Conservation (phyloP, 2,797 vertebrate species). For the Intellagama lesueurii region DNA sequence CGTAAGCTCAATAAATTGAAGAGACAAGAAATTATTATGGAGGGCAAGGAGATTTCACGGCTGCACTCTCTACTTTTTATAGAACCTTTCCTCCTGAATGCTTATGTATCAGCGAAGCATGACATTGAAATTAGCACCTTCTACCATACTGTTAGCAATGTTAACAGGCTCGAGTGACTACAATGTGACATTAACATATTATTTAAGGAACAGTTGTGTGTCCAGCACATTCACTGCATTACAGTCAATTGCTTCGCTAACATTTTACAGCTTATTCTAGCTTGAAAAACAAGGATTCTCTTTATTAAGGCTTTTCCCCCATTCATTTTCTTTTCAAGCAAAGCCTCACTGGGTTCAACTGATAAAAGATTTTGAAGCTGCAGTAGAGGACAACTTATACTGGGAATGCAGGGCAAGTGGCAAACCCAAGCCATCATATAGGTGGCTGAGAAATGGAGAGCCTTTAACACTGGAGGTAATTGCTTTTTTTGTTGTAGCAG, state of each 20-base stretch:
- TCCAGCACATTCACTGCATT: not conserved
- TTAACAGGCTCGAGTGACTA: not conserved
- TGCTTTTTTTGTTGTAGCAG: not conserved
- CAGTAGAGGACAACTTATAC: conserved; percentile 87
- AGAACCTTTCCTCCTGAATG: conserved; percentile 13
- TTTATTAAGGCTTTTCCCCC: not conserved
- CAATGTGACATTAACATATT: not conserved
- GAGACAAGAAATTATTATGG: conserved; percentile 5
- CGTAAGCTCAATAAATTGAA: not conserved
- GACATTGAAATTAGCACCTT: conserved; percentile 1
- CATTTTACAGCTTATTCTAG: not conserved
- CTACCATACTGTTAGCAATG: not conserved
- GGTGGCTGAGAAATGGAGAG: conserved; percentile 92
- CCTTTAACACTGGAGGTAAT: conserved; percentile 86
- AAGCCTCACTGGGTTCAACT: conserved; percentile 94
- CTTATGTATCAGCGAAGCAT: not conserved
- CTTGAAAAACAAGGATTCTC: not conserved
- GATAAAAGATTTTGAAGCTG: conserved; percentile 84
- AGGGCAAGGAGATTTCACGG: not conserved
- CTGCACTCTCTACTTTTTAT: not conserved
- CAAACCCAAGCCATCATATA: conserved; percentile 93
- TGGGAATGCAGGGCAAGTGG: conserved; percentile 95
- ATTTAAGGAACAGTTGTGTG: not conserved
- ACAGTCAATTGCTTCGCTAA: not conserved
- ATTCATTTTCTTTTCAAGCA: conserved; percentile 76